These are phyloP conservation scores for Cassiopea xamachana DNA, from an alignment of 30 jellyfish, hydroid and myxozoan species.

Conservation along the genomic window DNA sequence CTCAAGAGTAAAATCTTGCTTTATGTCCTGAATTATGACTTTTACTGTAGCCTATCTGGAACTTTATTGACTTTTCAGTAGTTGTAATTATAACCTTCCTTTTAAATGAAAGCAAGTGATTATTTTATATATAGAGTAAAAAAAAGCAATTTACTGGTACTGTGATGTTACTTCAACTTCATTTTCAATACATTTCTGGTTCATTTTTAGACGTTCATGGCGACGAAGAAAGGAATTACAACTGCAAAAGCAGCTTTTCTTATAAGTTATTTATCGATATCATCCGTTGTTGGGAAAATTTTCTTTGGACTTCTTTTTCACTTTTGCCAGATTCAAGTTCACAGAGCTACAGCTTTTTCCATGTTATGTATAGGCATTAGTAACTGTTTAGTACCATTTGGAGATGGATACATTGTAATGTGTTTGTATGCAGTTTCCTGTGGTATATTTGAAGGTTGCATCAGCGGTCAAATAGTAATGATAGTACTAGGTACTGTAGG, in stretches of 20 bases:
- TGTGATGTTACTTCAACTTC: background rate
- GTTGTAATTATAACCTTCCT: too few species aligned
- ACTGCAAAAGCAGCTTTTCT: constrained; percentile 56
- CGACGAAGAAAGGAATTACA: constrained; percentile 61
- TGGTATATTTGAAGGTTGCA: constrained; percentile 76
- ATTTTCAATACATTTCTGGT: background rate
- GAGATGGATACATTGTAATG: constrained; percentile 12
- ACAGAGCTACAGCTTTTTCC: constrained; percentile 41
- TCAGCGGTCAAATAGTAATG: constrained; percentile 70
- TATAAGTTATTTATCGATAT: constrained; percentile 55
- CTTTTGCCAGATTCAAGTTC: constrained; percentile 35
- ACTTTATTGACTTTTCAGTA: too few species aligned
- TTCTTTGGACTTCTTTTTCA: constrained; percentile 56
- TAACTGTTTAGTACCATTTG: constrained; percentile 54
- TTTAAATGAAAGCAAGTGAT: too few species aligned
- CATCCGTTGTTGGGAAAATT: constrained; percentile 63
- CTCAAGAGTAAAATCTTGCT: too few species aligned
- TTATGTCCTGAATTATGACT: too few species aligned
- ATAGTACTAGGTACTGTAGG: constrained; percentile 67
- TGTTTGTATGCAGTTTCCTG: constrained; percentile 32
- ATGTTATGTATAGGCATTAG: constrained; percentile 74
- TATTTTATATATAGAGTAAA: too few species aligned
- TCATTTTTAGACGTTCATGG: constrained; percentile 11
- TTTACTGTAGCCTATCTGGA: too few species aligned
- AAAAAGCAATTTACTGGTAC: too few species aligned